Conservation (phyloP, 1,140 invertebrate genomes). For the Sesamia nonagrioides region DNA sequence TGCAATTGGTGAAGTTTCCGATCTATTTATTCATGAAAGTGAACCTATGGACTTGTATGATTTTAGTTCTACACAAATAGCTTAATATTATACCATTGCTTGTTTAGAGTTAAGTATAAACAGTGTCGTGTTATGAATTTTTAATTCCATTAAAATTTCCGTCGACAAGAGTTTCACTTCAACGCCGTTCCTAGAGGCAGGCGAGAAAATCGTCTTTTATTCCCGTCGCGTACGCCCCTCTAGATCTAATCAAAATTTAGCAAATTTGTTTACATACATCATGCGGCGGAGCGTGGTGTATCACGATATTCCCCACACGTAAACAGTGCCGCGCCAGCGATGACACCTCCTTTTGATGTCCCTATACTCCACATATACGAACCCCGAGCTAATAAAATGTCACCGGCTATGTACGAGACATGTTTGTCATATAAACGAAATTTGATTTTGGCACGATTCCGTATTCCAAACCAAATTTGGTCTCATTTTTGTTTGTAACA, state of each 20-base stretch:
- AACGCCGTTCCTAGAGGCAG: slow-evolving; percentile 49
- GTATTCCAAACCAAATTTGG: slow-evolving; percentile 58
- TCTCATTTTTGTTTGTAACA: slow-evolving; percentile 62
- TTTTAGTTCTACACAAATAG: neutral
- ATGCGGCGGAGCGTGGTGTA: slow-evolving; percentile 53
- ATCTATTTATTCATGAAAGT: neutral
- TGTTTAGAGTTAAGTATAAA: neutral
- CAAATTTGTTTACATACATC: slow-evolving; percentile 85
- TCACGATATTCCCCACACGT: slow-evolving; percentile 78
- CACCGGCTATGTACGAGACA: slow-evolving; percentile 65
- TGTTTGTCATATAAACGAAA: slow-evolving; percentile 78
- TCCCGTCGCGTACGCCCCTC: slow-evolving; percentile 67
- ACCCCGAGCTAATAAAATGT: slow-evolving; percentile 74
- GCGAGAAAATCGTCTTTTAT: slow-evolving; percentile 63
- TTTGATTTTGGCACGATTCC: slow-evolving; percentile 70
- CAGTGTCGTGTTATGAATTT: neutral
- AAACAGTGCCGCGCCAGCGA: slow-evolving; percentile 66
- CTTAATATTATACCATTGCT: neutral
- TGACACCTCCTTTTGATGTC: slow-evolving; percentile 78
- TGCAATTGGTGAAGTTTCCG: slow-evolving; percentile 36
- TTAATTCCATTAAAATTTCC: neutral
- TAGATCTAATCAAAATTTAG: slow-evolving; percentile 85
- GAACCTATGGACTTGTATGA: neutral
- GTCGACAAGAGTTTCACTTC: slow-evolving; percentile 16
- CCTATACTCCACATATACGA: slow-evolving; percentile 56